Evolutionary conservation across 2,797 vertebrate genomes (phyloP).

Genomic region (Artibeus lituratus): DNA sequence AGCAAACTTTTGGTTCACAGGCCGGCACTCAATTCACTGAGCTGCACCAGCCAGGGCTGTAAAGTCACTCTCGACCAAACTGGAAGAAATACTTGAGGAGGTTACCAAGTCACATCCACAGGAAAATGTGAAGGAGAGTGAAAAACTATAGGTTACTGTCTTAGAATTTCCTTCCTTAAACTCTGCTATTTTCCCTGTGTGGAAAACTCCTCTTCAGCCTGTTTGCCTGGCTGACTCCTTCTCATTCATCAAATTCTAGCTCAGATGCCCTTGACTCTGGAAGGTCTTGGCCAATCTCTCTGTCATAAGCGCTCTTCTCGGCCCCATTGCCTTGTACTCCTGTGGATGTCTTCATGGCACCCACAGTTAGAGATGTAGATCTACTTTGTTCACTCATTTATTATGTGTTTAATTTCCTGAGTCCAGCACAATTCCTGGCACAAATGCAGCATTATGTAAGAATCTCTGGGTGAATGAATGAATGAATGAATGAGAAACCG

Average conservation of each 20-base stretch:
- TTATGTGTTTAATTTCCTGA: not conserved
- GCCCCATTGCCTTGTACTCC: not conserved
- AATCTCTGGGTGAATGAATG: not conserved
- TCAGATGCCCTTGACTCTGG: not conserved
- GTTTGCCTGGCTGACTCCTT: not conserved
- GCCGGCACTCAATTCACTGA: too few relatives aligned
- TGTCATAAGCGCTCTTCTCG: not conserved
- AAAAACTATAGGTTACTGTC: not conserved
- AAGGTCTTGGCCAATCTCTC: not conserved
- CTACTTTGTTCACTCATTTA: not conserved
- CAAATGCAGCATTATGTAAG: not conserved
- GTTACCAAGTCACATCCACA: not conserved
- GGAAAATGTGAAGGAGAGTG: not conserved
- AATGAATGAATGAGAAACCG: not conserved
- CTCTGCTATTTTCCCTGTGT: not conserved
- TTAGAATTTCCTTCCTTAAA: not conserved
- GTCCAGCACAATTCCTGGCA: not conserved
- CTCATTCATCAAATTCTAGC: not conserved
- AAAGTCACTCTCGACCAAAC: not conserved
- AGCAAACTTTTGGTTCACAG: too few relatives aligned
- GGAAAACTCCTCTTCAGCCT: not conserved
- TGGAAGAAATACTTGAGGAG: not conserved
- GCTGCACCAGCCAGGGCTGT: too few relatives aligned
- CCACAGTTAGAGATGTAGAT: not conserved
- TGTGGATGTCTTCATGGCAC: not conserved